A percentile compares a stretch with the other conserved stretches of the same genome.
phyloP scores from a whole-genome alignment of 2,888 invertebrate genomes.

The Rotaria magnacalcarata region DNA sequence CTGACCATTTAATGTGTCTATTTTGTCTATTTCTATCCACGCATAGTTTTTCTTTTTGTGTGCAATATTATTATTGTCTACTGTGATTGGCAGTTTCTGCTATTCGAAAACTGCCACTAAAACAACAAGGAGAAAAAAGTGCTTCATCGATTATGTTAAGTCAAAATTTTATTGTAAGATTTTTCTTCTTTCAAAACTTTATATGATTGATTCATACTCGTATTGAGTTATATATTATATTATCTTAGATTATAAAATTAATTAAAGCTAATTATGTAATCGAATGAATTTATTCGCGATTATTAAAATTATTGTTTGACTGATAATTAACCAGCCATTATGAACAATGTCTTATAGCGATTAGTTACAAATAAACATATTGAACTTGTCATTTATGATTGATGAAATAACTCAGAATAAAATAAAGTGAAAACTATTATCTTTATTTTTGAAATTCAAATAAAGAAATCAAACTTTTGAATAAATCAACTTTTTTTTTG shows the following conservation, averaged over 20 bases:
- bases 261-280: neutral
- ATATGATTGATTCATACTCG: neutral
- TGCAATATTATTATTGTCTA: neutral
- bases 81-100: neutral
- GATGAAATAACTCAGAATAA: too few species aligned
- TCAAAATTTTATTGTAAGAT: neutral
- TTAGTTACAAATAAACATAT: too few species aligned
- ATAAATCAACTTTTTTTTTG: too few species aligned
- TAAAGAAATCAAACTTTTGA: too few species aligned
- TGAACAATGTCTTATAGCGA: too few species aligned
- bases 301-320: too few species aligned
- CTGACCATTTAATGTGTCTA: neutral
- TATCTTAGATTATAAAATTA: neutral
- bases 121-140: neutral
- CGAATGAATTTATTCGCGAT: too few species aligned
- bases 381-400: too few species aligned
- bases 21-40: neutral
- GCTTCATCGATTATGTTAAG: neutral
- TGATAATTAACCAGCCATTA: too few species aligned
- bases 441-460: too few species aligned
- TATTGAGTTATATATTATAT: neutral
- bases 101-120: neutral
- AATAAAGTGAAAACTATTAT: too few species aligned
- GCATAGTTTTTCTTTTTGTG: neutral
- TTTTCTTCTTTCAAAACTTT: neutral